Evolutionary conservation across 2,113 vertebrate genomes (phyloP).

Genomic region (Passer montanus): DNA sequence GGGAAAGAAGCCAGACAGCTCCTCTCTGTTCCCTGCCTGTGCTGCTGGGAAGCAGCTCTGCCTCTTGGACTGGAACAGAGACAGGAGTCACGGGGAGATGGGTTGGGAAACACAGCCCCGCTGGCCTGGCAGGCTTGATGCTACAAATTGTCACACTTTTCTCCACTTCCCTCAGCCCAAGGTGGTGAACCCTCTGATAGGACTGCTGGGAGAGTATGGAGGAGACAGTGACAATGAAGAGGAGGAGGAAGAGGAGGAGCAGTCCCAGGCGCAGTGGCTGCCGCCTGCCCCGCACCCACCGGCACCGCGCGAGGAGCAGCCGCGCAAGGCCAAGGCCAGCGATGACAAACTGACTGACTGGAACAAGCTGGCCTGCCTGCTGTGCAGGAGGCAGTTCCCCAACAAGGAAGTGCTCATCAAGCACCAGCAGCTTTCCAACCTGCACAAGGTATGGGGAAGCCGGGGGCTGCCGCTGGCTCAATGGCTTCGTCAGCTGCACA

Average conservation of each 20-base stretch:
- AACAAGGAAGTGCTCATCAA: conserved; percentile 93
- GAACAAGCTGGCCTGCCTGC: conserved; percentile 96
- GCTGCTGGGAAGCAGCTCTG: not conserved
- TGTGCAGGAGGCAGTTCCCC: conserved; percentile 95
- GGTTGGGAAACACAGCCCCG: rapidly evolving
- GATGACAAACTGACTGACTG: conserved; percentile 94
- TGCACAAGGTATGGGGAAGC: conserved; percentile 86
- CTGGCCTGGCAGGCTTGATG: not conserved
- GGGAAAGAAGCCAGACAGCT: not conserved
- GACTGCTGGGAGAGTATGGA: conserved; percentile 91
- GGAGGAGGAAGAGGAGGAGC: conserved; percentile 89
- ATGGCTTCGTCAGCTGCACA: not conserved
- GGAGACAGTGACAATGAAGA: conserved; percentile 95
- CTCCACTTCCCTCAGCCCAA: conserved; percentile 79
- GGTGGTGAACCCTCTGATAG: conserved; percentile 90
- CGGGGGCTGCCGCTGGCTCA: not conserved
- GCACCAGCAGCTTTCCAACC: conserved; percentile 96
- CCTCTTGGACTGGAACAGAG: not conserved
- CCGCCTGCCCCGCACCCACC: conserved; percentile 35
- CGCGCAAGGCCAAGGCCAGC: conserved; percentile 73
- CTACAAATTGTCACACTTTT: not conserved
- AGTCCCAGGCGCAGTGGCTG: conserved; percentile 64
- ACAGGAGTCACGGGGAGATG: not conserved
- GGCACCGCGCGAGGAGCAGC: conserved; percentile 59
- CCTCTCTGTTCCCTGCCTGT: not conserved